Evolutionary conservation across 2,888 invertebrate species (phyloP), one percentile per base, ranked within the genome.

Genomic region (Cephonodes hylas): DNA sequence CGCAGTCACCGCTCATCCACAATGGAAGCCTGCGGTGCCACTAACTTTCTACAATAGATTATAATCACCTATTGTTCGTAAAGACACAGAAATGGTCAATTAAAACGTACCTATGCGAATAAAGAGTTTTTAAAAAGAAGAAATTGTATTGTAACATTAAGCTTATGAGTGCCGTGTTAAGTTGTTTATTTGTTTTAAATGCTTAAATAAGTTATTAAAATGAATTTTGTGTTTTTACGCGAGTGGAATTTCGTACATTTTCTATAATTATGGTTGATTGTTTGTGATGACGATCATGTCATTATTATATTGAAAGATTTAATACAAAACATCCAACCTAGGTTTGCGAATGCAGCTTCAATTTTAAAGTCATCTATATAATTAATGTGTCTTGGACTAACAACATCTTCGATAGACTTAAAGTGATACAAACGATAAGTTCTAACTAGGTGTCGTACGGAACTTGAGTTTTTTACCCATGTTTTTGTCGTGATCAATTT

Each of bases 1-100:
- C 73, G 69, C 70, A 80, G 74, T 72, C 80, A 79, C 78, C 80
- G 83, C 79, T 72, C 84, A 85, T 84, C 84, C 79, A 90, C 89
- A 91, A 91, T 88, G 86, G 85, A 77, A 81, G 73, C 87, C 89
- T 83, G 88, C 75, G 72, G 91, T 70, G 91, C 83, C 79, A 75
- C 79, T 74, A 76, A 75, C 88, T 90, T 88, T 91, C 89, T 88
- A 86, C 77, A 85, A 84, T 85, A 71, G 80, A 72, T 69, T 71
- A 83, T 91, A 90, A 92, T 91, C 87, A 91, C 83, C 91, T 87
- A 92, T 92, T 92, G 91, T 92, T 88, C 84, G 79, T 74, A 70
- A 76, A 77, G 73, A 77, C 76, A 80, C 77, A 82, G 81, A 85
- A 84, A 85, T 84, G 79, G 73, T 74, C 86, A 86, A 86, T 88